Conservation (phyloP, 2,113 vertebrate genomes). For the Rhea pennata region DNA sequence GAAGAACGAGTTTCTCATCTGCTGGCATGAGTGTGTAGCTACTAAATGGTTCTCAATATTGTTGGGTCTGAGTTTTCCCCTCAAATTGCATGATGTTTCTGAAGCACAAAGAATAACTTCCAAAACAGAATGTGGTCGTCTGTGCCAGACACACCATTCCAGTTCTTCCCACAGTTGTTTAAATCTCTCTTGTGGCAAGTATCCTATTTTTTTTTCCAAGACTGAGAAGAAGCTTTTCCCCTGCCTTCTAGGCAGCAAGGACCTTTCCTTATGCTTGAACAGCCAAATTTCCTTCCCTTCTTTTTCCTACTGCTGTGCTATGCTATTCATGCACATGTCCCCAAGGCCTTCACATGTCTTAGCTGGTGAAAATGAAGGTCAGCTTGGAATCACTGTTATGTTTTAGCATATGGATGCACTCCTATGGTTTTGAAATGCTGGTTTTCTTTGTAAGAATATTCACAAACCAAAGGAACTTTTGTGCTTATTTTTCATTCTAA, state of each 20-base stretch:
- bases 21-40: not conserved
- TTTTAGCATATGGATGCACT: not conserved
- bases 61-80: slow-evolving; percentile 26
- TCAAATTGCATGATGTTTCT: slow-evolving; percentile 37
- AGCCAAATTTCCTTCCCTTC: not conserved
- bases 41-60: slow-evolving; percentile 49
- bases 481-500: not conserved
- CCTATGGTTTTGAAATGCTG: not conserved
- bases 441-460: not conserved
- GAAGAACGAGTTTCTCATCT: slow-evolving; percentile 50
- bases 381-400: not conserved
- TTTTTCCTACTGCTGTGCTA: not conserved
- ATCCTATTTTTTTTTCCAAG: slow-evolving; percentile 29
- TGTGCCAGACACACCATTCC: slow-evolving; percentile 18
- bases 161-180: slow-evolving; percentile 38
- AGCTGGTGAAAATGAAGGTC: not conserved
- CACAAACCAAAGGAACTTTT: not conserved
- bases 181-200: not conserved
- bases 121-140: slow-evolving; percentile 49
- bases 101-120: slow-evolving; percentile 38
- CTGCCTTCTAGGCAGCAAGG: slow-evolving; percentile 25
- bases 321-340: not conserved
- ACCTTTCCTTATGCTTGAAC: slow-evolving; percentile 13
- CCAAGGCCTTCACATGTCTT: not conserved
- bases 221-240: slow-evolving; percentile 33